Evolutionary conservation across 1,140 invertebrate species (phyloP), one percentile per base, ranked within the genome.

Genomic region (Drosophila watanabei): DNA sequence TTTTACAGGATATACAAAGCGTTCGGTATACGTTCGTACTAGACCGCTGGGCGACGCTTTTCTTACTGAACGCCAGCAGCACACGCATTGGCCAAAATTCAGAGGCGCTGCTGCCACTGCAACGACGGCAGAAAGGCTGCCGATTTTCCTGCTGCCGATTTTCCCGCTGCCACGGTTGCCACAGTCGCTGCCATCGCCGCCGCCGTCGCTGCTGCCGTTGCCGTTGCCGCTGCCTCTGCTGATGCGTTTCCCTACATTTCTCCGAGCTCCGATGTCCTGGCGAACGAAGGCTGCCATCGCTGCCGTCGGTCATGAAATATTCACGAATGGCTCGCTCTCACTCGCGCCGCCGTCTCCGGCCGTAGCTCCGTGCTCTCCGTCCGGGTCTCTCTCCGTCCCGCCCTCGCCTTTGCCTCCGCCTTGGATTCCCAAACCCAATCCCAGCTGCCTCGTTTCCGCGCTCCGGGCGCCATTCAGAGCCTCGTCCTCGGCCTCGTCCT

Each of bases 11-110:
- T 71, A 86, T 88, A 73, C 71, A 86, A 90, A 91, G 91, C 91
- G 91, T 92, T 84, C 87, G 79, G 86, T 90, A 82, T 84, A 81
- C 77, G 63, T 80, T 92, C 89, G 92, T 93, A 82, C 89, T 91
- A 93, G 91, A 93, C 92, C 92, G 92, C 92, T 92, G 89, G 91
- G 92, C 92, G 92, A 93, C 92, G 92, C 91, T 92, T 92, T 93
- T 93, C 92, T 93, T 91, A 93, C 92, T 93, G 91, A 93, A 93
- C 89, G 85, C 52, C 84, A 80, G 85, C 77, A 88, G 75, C 75
- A 78, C 85, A 91, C 80, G 85, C 88, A 92, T 92, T 92, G 87
- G 91, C 84, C 80, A 88, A 88, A 84, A 75, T 80, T 70, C 77
- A 92, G 68, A 69, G 69, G 52, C 82, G 77, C 72, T 72, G 82